phyloP scores from a whole-genome alignment of 2,113 vertebrate species.

The Pangasianodon hypophthalmus region DNA sequence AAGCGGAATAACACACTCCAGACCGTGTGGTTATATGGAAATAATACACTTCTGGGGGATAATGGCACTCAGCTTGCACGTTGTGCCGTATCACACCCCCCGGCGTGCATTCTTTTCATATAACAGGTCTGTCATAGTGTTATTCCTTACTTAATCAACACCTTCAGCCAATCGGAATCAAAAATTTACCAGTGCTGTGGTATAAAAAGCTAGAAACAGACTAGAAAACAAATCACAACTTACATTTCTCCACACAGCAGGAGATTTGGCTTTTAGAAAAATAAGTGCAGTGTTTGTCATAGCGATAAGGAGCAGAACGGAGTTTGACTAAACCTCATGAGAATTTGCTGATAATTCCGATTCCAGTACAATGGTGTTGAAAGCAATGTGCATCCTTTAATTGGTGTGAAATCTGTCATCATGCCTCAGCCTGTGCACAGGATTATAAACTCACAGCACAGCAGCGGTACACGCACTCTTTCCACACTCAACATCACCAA shows the following conservation, averaged over 20 bases:
- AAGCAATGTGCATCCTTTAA: slow-evolving; percentile 16
- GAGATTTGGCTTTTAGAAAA: background rate
- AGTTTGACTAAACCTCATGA: background rate
- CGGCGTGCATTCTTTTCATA: background rate
- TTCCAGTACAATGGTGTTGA: slow-evolving; percentile 35
- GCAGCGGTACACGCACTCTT: background rate
- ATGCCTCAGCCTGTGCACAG: slow-evolving; percentile 15
- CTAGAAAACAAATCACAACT: background rate
- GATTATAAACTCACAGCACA: slow-evolving; percentile 29
- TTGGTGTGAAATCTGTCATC: slow-evolving; percentile 37
- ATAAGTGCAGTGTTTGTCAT: background rate
- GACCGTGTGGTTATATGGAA: background rate
- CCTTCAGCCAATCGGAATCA: background rate
- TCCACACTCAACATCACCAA: slow-evolving; percentile 25
- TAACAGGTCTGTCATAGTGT: background rate
- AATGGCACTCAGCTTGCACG: background rate
- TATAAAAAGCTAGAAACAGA: background rate
- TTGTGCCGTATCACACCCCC: background rate
- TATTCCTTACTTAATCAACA: background rate
- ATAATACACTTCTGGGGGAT: background rate
- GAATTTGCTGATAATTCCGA: slow-evolving; percentile 19
- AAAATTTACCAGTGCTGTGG: background rate
- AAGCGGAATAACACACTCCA: background rate
- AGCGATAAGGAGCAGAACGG: background rate
- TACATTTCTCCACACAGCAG: background rate